phyloP scores from a whole-genome alignment of 2,113 vertebrate species.

The Clarias gariepinus region DNA sequence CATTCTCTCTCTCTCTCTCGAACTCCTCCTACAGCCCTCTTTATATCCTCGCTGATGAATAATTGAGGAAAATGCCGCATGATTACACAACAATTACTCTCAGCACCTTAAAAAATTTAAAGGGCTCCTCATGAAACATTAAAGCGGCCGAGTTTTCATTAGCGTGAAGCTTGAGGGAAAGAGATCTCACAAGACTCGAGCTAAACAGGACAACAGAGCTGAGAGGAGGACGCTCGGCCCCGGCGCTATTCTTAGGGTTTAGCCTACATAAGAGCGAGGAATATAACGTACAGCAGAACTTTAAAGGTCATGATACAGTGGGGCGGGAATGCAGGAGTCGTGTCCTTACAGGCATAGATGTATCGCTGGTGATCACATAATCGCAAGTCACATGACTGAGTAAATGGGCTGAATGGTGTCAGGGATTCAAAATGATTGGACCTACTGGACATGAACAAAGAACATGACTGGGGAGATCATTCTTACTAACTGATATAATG shows the following conservation, averaged over 20 bases:
- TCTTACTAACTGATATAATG: neutral
- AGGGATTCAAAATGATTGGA: neutral
- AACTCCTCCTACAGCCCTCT: neutral
- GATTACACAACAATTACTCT: slow-evolving; percentile 62
- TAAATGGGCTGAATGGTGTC: neutral
- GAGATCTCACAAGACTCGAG: slow-evolving; percentile 9
- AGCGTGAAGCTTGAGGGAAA: slow-evolving; percentile 23
- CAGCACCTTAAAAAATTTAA: slow-evolving; percentile 53
- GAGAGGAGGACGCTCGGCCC: slow-evolving; percentile 24
- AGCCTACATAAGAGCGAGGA: neutral
- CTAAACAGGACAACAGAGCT: slow-evolving; percentile 44
- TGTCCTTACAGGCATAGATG: neutral
- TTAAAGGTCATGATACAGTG: neutral
- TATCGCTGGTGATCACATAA: neutral
- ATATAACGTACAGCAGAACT: neutral
- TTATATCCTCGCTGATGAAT: slow-evolving; percentile 43
- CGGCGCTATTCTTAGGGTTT: neutral
- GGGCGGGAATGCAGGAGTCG: neutral
- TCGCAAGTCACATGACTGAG: neutral
- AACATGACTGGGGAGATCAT: neutral
- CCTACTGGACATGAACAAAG: neutral
- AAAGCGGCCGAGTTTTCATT: slow-evolving; percentile 48
- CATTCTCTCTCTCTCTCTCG: neutral
- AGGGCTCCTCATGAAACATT: slow-evolving; percentile 57
- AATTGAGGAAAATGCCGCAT: slow-evolving; percentile 49